Percentiles rank a stretch among this genome's conserved stretches.
These are phyloP conservation scores for Pandemis corylana DNA, from an alignment of 2,888 invertebrate genomes.

Conservation along the genomic window DNA sequence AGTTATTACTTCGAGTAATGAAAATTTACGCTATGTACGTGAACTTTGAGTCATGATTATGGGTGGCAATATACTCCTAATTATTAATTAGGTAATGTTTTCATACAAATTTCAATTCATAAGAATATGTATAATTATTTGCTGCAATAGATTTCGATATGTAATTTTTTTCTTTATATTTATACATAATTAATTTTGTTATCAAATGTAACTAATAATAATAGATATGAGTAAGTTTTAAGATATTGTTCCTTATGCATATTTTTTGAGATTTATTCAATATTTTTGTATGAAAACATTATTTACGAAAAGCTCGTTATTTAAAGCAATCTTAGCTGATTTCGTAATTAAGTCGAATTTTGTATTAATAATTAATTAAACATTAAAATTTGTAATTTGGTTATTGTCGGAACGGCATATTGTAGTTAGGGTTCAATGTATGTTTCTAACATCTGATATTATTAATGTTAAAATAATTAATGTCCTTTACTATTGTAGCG, in stretches of 20 bases:
- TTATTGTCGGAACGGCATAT: conserved; percentile 44
- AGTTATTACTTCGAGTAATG: no score
- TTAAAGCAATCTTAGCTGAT: conserved; percentile 40
- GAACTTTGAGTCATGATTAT: no score
- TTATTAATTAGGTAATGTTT: neutral
- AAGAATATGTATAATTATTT: neutral
- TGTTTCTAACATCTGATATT: conserved; percentile 56
- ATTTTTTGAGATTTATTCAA: neutral
- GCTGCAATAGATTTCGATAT: no score
- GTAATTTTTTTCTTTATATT: neutral
- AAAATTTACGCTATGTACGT: no score
- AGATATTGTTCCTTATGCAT: neutral
- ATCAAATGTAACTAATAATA: neutral
- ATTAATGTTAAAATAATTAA: conserved; percentile 63
- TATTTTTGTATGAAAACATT: conserved; percentile 26
- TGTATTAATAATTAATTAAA: conserved; percentile 35
- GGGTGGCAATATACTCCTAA: neutral
- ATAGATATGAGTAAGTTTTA: no score
- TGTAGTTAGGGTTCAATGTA: conserved; percentile 62
- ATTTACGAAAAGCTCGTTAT: conserved; percentile 13
- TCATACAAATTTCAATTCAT: neutral
- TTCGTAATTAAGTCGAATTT: conserved; percentile 33
- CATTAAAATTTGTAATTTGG: conserved; percentile 39
- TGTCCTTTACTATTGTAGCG: conserved; percentile 60
- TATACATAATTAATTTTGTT: neutral